A percentile compares a stretch with the other conserved stretches of the same genome.
Evolutionary conservation across 2,888 invertebrate genomes (phyloP).

Genomic region (Oxyscelio sp.): DNA sequence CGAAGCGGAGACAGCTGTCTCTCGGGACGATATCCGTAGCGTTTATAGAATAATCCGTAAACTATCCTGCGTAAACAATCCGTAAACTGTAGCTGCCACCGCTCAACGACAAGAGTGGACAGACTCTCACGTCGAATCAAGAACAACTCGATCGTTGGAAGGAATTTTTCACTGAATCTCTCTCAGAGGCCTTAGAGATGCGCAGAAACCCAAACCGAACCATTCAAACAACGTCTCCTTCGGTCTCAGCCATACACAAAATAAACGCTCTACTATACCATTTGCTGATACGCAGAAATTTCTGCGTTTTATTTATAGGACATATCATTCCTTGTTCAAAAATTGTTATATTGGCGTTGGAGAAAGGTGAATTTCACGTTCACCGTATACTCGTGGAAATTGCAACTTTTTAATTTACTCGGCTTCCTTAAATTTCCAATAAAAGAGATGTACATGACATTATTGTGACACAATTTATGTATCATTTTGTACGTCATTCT

Average conservation of each 20-base stretch:
- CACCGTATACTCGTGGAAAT: neutral
- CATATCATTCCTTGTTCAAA: neutral
- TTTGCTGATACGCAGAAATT: constrained; percentile 53
- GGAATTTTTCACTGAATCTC: too few relatives aligned
- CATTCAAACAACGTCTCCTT: too few relatives aligned
- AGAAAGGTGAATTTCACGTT: neutral
- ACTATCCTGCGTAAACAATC: too few relatives aligned
- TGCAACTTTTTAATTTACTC: neutral
- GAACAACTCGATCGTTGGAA: too few relatives aligned
- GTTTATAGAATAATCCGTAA: too few relatives aligned
- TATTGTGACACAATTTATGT: constrained; percentile 38
- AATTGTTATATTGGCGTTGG: constrained; percentile 28
- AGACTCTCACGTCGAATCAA: too few relatives aligned
- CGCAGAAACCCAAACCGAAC: too few relatives aligned
- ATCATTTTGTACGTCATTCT: constrained; percentile 47
- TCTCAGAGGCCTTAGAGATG: too few relatives aligned
- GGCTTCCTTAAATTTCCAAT: constrained; percentile 16
- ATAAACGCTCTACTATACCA: constrained; percentile 47
- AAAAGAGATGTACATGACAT: constrained; percentile 37
- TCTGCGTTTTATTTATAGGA: constrained; percentile 52
- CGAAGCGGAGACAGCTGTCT: too few relatives aligned
- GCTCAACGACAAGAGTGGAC: too few relatives aligned
- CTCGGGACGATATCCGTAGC: too few relatives aligned
- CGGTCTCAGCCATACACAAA: constrained; percentile 52
- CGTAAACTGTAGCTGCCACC: too few relatives aligned